Evolutionary conservation across 2,888 invertebrate genomes (phyloP).

Genomic region (Andrena fulva): DNA sequence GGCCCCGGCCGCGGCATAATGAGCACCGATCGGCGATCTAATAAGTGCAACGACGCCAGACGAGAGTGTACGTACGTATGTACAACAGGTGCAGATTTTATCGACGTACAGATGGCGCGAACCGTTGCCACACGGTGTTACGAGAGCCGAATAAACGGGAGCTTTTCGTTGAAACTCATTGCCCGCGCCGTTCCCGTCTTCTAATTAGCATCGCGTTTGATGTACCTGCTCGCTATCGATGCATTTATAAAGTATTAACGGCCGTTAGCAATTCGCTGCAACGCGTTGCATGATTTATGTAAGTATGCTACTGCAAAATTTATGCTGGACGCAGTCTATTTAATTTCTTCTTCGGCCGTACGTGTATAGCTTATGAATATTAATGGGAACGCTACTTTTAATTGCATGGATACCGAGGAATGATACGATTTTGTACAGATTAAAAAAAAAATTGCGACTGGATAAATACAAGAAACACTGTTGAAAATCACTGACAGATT

Average conservation of each 20-base stretch:
- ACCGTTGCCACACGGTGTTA: slow-evolving; percentile 65
- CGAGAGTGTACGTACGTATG: slow-evolving; percentile 54
- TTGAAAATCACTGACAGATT: no score
- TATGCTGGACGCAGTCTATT: slow-evolving; percentile 15
- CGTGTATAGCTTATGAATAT: not conserved
- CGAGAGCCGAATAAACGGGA: slow-evolving; percentile 49
- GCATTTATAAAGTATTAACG: slow-evolving; percentile 67
- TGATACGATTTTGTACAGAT: no score
- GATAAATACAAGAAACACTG: no score
- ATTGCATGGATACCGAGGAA: no score
- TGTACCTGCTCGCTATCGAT: slow-evolving; percentile 63
- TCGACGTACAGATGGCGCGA: slow-evolving; percentile 70
- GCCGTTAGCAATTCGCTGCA: slow-evolving; percentile 36
- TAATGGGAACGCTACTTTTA: slow-evolving; percentile 18
- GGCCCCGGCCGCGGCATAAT: slow-evolving; percentile 55
- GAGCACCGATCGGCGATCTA: slow-evolving; percentile 69
- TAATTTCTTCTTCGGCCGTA: not conserved
- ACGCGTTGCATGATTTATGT: slow-evolving; percentile 53
- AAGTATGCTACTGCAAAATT: slow-evolving; percentile 36
- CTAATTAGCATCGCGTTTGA: slow-evolving; percentile 63
- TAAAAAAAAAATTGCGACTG: no score
- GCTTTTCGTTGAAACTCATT: slow-evolving; percentile 53
- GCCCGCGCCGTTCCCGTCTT: slow-evolving; percentile 52
- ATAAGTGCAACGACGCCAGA: slow-evolving; percentile 63
- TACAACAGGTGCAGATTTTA: slow-evolving; percentile 71